Evolutionary conservation across 2,797 vertebrate genomes (phyloP), one percentile per base, ranked within the genome.

Genomic region (Bovichtus variegatus): DNA sequence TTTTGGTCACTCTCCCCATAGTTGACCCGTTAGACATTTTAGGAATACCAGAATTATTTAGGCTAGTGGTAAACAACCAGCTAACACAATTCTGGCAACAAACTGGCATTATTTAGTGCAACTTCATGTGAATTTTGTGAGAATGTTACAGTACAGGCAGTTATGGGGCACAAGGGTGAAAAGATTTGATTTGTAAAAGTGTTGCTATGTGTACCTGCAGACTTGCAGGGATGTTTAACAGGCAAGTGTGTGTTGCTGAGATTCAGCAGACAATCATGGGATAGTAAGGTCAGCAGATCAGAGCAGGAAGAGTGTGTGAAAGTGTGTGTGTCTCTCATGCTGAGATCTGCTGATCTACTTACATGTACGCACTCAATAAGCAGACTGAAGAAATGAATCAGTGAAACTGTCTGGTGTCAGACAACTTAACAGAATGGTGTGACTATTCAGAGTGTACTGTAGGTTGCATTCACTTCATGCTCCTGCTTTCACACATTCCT

Each of bases 221-320:
- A 61, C 3, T 18, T 53, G 13, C 0, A 36, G 29, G 29, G 38
- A 15, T 68, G 34, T 74, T 51, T 68, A 19, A 73, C 40, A 47
- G 65, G 23, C 21, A 53, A 34, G 53, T 74, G 71, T 25, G 62
- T 51, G 64, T 64, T 67, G 58, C 31, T 70, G 43, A 72, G 77
- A 66, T 79, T 43, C 61, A 73, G 68, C 78, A 66, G 43, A 65
- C 59, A 68, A 40, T 86, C 72, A 82, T 47, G 41, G 61, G 67
- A 71, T 16, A 46, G 76, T 79, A 9, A 29, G 65, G 65, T 89
- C 80, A 86, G 82, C 70, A 84, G 70, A 78, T 82, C 23, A 69
- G 40, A 70, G 72, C 27, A 59, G 44, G 15, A 61, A 19, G 21
- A n/a, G 27, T 58, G 58, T 44, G 55, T 31, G 11, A 15, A 16